Evolutionary conservation across 2,888 invertebrate genomes (phyloP).

Genomic region (Anorthoa munda): DNA sequence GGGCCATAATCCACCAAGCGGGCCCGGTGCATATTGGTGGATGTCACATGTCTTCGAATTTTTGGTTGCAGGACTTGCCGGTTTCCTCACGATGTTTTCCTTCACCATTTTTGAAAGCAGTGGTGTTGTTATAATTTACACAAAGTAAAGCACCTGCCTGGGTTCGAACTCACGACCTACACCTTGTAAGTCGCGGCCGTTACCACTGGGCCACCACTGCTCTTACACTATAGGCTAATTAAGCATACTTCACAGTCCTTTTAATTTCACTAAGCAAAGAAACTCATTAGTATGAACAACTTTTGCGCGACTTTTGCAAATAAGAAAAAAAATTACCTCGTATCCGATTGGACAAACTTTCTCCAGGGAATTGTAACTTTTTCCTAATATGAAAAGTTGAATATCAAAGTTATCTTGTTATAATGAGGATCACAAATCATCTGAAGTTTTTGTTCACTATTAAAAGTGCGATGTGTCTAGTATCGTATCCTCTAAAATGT

Average conservation of each 20-base stretch:
- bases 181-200: no score
- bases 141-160: no score
- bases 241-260: neutral
- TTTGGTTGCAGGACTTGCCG: no score
- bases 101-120: no score
- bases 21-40: no score
- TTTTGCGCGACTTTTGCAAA: conserved; percentile 9
- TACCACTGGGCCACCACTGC: no score
- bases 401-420: conserved; percentile 4
- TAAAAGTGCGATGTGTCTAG: neutral
- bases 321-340: conserved; percentile 12
- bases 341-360: conserved; percentile 36
- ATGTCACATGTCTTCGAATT: no score
- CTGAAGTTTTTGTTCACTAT: neutral
- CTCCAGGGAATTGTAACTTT: conserved; percentile 5
- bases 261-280: neutral
- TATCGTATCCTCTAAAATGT: neutral
- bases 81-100: no score
- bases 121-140: no score
- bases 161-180: no score
- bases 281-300: conserved; percentile 24
- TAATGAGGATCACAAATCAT: conserved; percentile 28
- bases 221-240: no score
- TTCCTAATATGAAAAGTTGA: neutral
- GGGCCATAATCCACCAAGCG: no score